phyloP scores from a whole-genome alignment of 2,113 vertebrate genomes.

The Archocentrus centrarchus region DNA sequence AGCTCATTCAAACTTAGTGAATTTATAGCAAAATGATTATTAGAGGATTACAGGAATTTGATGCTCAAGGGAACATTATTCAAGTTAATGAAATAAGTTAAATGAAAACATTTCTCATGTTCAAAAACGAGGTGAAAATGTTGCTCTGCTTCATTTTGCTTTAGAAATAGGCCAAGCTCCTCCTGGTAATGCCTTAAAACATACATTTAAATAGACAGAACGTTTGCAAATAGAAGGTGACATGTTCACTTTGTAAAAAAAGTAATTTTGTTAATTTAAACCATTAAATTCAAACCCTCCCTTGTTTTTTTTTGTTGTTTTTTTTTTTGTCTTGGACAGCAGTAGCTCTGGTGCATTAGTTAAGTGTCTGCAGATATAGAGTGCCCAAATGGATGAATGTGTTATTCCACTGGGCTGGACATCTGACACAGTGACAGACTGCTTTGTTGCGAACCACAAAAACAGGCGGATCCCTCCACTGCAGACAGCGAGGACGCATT shows the following conservation, averaged over 20 bases:
- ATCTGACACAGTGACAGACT: conserved; percentile 20
- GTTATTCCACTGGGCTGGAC: not conserved
- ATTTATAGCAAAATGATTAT: not conserved
- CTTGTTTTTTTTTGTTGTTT: not conserved
- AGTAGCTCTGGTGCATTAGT: not conserved
- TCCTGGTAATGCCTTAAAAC: not conserved
- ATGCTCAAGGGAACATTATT: not conserved
- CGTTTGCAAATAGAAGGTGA: not conserved
- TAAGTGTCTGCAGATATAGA: not conserved
- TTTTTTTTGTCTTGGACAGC: not conserved
- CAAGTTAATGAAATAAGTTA: not conserved
- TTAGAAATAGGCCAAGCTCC: not conserved
- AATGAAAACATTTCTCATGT: not conserved
- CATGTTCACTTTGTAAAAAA: not conserved
- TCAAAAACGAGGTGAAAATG: not conserved
- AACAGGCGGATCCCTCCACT: conserved; percentile 10
- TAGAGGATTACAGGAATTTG: not conserved
- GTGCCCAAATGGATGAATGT: conserved; percentile 8
- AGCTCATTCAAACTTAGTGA: not conserved
- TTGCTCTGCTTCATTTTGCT: not conserved
- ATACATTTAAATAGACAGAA: not conserved
- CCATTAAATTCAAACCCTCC: not conserved
- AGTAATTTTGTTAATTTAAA: not conserved
- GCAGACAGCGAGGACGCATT: not conserved
- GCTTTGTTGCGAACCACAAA: conserved; percentile 13